Evolutionary conservation across 2,113 vertebrate genomes (phyloP).

Genomic region (Menidia beryllina): DNA sequence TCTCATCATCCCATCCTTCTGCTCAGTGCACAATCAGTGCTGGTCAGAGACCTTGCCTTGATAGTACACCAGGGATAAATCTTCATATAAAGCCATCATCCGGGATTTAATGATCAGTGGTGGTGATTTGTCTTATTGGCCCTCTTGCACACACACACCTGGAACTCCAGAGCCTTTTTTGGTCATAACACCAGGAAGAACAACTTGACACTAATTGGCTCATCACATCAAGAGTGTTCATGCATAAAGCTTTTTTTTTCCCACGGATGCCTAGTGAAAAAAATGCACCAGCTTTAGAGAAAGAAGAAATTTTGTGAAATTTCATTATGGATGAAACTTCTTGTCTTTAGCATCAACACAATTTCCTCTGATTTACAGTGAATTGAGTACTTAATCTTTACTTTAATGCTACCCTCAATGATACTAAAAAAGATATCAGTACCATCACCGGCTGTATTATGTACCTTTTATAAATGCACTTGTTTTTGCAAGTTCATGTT

Average conservation of each 20-base stretch:
- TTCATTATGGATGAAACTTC: constrained; percentile 40
- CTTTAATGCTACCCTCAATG: constrained; percentile 8
- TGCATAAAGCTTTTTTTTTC: constrained; percentile 41
- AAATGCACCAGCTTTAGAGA: constrained; percentile 47
- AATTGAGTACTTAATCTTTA: constrained; percentile 14
- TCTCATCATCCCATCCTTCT: constrained; percentile 18
- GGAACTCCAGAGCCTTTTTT: constrained; percentile 62
- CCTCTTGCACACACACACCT: constrained; percentile 66
- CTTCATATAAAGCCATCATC: constrained; percentile 67
- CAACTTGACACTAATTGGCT: constrained; percentile 74
- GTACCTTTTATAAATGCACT: too few species aligned
- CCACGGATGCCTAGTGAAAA: constrained; percentile 24
- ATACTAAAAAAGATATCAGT: constrained; percentile 17
- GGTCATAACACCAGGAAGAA: constrained; percentile 62
- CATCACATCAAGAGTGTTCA: constrained; percentile 66
- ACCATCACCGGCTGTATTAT: too few species aligned
- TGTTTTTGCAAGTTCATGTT: too few species aligned
- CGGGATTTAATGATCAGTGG: constrained; percentile 67
- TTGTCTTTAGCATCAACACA: constrained; percentile 19
- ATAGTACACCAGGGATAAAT: constrained; percentile 65
- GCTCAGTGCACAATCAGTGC: constrained; percentile 17
- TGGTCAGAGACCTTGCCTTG: constrained; percentile 53
- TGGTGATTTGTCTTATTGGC: constrained; percentile 70
- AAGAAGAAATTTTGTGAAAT: constrained; percentile 37
- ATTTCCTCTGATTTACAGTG: constrained; percentile 22